Base-by-base conservation (phyloP, 2,888 invertebrate species). In the Hartigia nigra region DNA sequence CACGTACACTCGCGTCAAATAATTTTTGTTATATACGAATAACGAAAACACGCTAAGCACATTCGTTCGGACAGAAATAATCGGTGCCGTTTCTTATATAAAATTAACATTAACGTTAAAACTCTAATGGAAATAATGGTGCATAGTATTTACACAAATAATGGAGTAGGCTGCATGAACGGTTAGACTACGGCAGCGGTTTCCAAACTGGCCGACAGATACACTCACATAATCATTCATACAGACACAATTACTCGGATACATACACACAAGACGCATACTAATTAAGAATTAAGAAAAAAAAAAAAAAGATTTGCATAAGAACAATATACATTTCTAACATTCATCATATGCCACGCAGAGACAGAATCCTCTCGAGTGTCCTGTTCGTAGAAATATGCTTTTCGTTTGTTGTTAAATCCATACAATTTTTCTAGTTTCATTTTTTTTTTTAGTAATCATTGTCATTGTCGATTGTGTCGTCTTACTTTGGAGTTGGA, bases 101-200 rank as follows among this genome's bases (percentile, higher is more conserved):
- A 79, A 76, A 79, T 77, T 77, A 79, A 74, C 77, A 14, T 74
- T 77, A 79, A 74, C 74, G 72, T 79, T 76, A 78, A 70, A 79
- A 81, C 79, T 83, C 80, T 84, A 83, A 83, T 84, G 82, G 82
- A 84, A 84, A 84, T 81, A 77, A 78, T 82, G 79, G 79, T 81
- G 82, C 72, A 78, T 79, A 31, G 35, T 82, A 77, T 79, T 76
- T 77, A 78, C 74, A 80, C 76, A 81, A 77, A 81, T 77, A 81
- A 76, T 76, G 39, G 32, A 78, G 78, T 70, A 76, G 76, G 74
- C 32, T 72, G 72, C 72, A 72, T 12, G 72, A 72, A 32, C 31
- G 72, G 72, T 9, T 55, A 55, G 55, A 55, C 23, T 55, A 55
- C 23, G 55, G 55, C 55, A 55, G 55, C 55, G 55, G 55, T 55